Evolutionary conservation across 2,888 invertebrate genomes (phyloP).

Genomic region (Aproaerema taeniolella): DNA sequence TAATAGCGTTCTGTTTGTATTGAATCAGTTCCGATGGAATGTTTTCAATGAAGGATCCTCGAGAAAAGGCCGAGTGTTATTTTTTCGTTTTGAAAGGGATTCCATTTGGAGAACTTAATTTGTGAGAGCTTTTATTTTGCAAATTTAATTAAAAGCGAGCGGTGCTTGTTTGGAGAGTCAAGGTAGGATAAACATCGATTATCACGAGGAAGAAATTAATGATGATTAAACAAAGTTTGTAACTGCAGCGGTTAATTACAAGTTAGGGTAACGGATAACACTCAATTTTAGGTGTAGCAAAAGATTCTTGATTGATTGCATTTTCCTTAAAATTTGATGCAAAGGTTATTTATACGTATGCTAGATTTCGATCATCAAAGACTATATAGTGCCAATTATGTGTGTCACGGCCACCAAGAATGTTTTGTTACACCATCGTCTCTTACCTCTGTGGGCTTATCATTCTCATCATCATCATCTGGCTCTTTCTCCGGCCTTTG

Average conservation of each 20-base stretch:
- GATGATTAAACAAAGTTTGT: constrained; percentile 24
- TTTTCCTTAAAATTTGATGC: too few species aligned
- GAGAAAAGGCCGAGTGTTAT: constrained; percentile 49
- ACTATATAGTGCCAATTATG: too few species aligned
- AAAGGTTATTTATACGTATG: too few species aligned
- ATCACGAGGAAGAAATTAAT: constrained; percentile 36
- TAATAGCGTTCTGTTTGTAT: constrained; percentile 58
- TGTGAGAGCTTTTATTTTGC: constrained; percentile 52
- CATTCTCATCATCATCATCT: constrained; percentile 68
- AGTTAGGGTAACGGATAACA: not conserved
- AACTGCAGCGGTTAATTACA: not conserved
- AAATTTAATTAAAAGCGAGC: constrained; percentile 57
- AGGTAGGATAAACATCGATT: constrained; percentile 28
- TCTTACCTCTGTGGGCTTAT: constrained; percentile 72
- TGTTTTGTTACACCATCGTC: constrained; percentile 4
- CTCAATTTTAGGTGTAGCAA: constrained; percentile 1
- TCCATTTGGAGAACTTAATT: constrained; percentile 47
- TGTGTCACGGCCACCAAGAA: not conserved
- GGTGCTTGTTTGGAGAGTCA: constrained; percentile 33
- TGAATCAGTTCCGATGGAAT: constrained; percentile 54
- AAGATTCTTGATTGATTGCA: constrained; percentile 1
- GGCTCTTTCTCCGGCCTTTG: constrained; percentile 90
- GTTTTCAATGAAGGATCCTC: constrained; percentile 55
- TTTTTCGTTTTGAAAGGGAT: constrained; percentile 50
- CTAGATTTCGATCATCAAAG: too few species aligned